Evolutionary conservation across 1,140 invertebrate species (phyloP), one percentile per base, ranked within the genome.

Genomic region (Mesaphorura yosii): DNA sequence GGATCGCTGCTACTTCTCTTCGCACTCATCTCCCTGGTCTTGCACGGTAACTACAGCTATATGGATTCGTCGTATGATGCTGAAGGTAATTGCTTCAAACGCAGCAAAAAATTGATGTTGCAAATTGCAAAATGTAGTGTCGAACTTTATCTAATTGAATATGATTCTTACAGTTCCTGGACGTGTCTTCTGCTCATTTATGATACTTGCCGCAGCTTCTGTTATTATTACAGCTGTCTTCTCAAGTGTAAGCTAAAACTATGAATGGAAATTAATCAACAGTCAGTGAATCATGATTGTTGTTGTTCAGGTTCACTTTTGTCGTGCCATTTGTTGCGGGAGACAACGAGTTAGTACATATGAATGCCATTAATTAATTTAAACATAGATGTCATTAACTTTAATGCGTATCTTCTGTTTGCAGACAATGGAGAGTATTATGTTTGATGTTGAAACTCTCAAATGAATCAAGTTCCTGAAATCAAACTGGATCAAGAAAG

Each of bases 21-120:
- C n/a, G 42, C 51, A 10, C n/a, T 25, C 4, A 45, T 53, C 23
- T 53, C 51, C 20, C 51, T 53, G 22, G n/a, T 51, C 10, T n/a
- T 20, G n/a, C 50, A 51, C 34, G 50, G 50, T 5, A 20, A 19
- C 25, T 51, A 44, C 25, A 20, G 6, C 4, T 51, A 42, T n/a
- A 6, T 12, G 26, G 38, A 42, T 5, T 23, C 28, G 28, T 25
- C 3, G 10, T 51, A 37, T 29, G 38, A 51, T 44, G 15, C 50
- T 7, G 50, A 51, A 44, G 39, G 50, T 51, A 42, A 27, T 12
- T 40, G 12, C 4, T 10, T 39, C 41, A 51, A 34, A 49, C 28
- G 7, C n/a, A n/a, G n/a, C n/a, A n/a, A n/a, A n/a, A n/a, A n/a
- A n/a, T n/a, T n/a, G n/a, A n/a, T n/a, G n/a, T n/a, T n/a, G n/a